A percentile compares a stretch with the other conserved stretches of the same genome.
Evolutionary conservation across 2,113 vertebrate genomes (phyloP).

Genomic region (Geothlypis trichas): DNA sequence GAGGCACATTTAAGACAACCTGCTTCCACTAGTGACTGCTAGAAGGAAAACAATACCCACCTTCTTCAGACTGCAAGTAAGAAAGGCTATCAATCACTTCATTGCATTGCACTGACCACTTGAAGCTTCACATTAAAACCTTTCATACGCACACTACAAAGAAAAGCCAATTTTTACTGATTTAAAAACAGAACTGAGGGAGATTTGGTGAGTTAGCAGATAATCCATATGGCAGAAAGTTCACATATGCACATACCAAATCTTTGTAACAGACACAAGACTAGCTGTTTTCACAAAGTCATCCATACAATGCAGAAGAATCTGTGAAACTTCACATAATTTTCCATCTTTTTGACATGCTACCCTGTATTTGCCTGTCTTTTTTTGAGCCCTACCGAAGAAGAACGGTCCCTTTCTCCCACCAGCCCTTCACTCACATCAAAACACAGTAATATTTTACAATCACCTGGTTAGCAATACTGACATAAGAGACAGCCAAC

Average conservation of each 20-base stretch:
- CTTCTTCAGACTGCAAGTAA: accelerated
- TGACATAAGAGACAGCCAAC: background rate
- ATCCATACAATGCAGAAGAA: background rate
- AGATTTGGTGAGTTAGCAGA: accelerated
- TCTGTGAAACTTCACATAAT: background rate
- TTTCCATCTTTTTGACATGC: background rate
- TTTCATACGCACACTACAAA: background rate
- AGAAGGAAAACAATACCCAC: background rate
- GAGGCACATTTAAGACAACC: background rate
- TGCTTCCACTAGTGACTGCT: background rate
- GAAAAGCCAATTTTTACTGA: background rate
- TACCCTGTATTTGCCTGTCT: background rate
- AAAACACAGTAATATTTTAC: background rate
- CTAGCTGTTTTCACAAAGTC: background rate
- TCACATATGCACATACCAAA: background rate
- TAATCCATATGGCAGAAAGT: background rate
- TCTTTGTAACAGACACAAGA: background rate
- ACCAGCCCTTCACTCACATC: background rate
- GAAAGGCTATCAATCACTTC: background rate
- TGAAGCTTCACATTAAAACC: background rate
- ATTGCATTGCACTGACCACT: background rate
- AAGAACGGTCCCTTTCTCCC: background rate
- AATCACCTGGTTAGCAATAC: background rate
- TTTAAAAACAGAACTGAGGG: background rate
- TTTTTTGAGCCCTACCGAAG: background rate